phyloP scores from a whole-genome alignment of 2,113 vertebrate species.

The Caracal caracal region DNA sequence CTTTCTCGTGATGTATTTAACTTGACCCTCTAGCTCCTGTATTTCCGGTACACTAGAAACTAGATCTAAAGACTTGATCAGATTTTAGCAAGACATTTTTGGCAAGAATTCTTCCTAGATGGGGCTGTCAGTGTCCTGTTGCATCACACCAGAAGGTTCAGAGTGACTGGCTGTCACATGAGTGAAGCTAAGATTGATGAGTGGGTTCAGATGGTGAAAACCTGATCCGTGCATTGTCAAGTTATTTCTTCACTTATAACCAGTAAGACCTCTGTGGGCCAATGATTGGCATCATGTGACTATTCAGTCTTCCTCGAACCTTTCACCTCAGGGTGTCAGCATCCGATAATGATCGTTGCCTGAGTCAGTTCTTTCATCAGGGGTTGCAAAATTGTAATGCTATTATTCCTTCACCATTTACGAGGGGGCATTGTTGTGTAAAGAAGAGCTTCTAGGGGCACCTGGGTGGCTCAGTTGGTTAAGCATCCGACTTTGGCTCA shows the following conservation, averaged over 20 bases:
- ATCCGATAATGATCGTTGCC: background rate
- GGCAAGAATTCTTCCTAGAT: background rate
- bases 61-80: background rate
- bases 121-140: background rate
- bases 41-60: slow-evolving; percentile 1
- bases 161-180: background rate
- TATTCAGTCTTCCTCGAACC: background rate
- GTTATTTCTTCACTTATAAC: background rate
- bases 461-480: too few relatives aligned
- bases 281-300: background rate
- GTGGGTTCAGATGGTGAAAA: background rate
- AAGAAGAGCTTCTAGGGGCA: background rate
- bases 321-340: background rate
- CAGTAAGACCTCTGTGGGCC: background rate
- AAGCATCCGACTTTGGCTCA: too few relatives aligned
- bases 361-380: background rate
- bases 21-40: background rate
- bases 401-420: background rate
- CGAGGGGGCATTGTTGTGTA: background rate
- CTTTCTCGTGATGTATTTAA: background rate
- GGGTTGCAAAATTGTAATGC: background rate
- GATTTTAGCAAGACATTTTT: background rate
- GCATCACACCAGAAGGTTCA: background rate
- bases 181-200: background rate
- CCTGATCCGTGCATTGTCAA: background rate